phyloP scores from a whole-genome alignment of 2,113 vertebrate species.

The Coturnix japonica region DNA sequence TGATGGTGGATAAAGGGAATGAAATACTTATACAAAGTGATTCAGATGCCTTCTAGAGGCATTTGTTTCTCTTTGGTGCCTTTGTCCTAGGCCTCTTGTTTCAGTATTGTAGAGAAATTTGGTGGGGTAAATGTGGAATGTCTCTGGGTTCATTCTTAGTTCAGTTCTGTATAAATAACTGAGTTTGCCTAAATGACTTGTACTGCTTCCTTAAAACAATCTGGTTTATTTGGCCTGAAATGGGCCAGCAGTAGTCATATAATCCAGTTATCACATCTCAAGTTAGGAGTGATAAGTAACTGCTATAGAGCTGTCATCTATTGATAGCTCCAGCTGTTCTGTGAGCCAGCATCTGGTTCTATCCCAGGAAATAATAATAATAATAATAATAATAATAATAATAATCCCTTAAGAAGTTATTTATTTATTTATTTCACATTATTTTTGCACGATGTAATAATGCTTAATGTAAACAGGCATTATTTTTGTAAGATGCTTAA shows the following conservation, averaged over 20 bases:
- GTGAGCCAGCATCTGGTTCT: constrained; percentile 18
- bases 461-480: neutral
- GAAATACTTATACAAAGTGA: neutral
- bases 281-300: constrained; percentile 38
- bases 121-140: neutral
- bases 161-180: constrained; percentile 33
- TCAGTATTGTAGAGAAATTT: neutral
- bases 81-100: neutral
- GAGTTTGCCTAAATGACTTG: constrained; percentile 10
- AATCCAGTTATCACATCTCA: constrained; percentile 43
- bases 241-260: constrained; percentile 3
- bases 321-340: constrained; percentile 53
- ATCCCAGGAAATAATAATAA: neutral
- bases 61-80: neutral
- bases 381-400: too few relatives aligned
- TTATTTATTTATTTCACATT: fast-evolving
- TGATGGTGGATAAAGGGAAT: neutral
- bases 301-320: constrained; percentile 21
- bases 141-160: constrained; percentile 46
- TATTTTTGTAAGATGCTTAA: neutral
- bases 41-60: neutral
- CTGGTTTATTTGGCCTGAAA: constrained; percentile 52
- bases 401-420: neutral
- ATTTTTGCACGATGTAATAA: neutral
- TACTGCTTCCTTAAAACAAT: constrained; percentile 22